Conservation (phyloP, 1,140 invertebrate genomes). For the Saccostrea cuccullata region DNA sequence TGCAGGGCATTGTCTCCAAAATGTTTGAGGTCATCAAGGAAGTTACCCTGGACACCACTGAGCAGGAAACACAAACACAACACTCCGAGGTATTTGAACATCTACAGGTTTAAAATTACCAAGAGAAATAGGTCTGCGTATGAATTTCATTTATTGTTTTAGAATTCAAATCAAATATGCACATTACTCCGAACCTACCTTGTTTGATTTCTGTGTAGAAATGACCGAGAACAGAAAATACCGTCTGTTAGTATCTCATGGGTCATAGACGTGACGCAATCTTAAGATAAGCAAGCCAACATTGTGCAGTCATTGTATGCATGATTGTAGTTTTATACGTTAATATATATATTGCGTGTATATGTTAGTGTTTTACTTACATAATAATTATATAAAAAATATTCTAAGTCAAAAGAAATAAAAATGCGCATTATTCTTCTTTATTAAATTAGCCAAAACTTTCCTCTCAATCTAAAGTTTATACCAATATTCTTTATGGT, state of each 20-base stretch:
- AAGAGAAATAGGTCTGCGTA: not conserved
- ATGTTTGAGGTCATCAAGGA: conserved; percentile 31
- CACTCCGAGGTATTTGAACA: conserved; percentile 29
- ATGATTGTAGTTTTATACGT: not conserved
- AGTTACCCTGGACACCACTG: not conserved
- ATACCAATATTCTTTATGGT: no score
- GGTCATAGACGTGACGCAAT: not conserved
- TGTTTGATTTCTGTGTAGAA: not conserved
- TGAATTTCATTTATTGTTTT: not conserved
- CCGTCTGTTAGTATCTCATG: not conserved
- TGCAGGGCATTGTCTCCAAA: conserved; percentile 14
- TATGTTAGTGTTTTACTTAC: not conserved
- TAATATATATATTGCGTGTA: not conserved
- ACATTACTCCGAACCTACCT: not conserved
- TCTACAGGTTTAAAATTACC: not conserved
- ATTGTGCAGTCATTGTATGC: not conserved
- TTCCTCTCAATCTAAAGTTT: no score
- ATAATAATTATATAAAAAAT: not conserved
- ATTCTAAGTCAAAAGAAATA: not conserved
- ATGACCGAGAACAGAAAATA: not conserved
- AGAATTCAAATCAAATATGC: not conserved
- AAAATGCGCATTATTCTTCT: not conserved
- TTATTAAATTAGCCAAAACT: not conserved
- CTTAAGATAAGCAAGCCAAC: not conserved
- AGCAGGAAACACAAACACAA: conserved; percentile 37